A percentile compares a stretch with the other conserved stretches of the same genome.
Conservation (phyloP, 2,797 vertebrate genomes). For the Sorex maritimensis region DNA sequence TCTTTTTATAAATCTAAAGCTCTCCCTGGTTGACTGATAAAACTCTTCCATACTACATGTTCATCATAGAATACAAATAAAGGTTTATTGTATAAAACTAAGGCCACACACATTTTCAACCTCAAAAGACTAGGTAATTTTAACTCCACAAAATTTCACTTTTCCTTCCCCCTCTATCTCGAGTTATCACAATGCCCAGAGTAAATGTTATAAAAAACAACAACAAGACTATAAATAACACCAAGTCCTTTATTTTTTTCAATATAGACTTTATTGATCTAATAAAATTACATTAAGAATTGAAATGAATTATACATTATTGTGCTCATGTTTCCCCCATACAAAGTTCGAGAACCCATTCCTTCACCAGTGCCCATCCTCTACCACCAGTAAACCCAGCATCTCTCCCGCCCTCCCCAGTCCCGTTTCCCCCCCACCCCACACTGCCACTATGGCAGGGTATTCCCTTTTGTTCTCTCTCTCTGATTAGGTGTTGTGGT, state of each 20-base stretch:
- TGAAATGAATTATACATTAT: no score
- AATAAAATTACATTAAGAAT: no score
- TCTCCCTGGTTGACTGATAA: not conserved
- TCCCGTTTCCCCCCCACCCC: no score
- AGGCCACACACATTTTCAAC: conserved; percentile 70
- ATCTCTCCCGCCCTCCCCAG: no score
- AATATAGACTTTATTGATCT: no score
- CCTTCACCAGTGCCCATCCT: no score
- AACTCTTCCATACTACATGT: not conserved
- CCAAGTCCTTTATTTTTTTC: not conserved
- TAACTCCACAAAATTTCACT: conserved; percentile 48
- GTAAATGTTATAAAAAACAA: not conserved
- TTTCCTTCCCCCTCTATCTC: not conserved
- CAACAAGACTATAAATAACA: conserved; percentile 76
- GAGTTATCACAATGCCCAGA: conserved; percentile 32
- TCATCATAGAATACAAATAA: conserved; percentile 66
- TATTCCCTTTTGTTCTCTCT: no score
- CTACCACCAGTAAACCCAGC: no score
- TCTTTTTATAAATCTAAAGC: not conserved
- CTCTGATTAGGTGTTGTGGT: no score
- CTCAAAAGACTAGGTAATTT: conserved; percentile 51
- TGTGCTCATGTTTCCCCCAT: no score
- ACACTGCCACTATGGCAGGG: no score
- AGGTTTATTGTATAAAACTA: not conserved
- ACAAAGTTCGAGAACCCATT: no score